Conservation (phyloP, 2,888 invertebrate genomes). For the Sinhomidia bicolor region DNA sequence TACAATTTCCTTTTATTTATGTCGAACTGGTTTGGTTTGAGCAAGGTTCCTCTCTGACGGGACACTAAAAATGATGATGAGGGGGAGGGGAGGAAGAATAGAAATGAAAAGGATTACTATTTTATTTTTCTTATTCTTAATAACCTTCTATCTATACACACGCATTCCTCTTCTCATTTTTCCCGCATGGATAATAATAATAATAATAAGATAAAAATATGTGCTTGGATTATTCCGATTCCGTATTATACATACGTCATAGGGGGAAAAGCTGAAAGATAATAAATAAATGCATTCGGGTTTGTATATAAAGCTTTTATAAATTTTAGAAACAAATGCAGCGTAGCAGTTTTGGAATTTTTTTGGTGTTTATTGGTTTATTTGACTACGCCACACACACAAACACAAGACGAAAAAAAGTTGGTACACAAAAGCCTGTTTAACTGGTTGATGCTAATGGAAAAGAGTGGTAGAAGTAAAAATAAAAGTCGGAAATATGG, state of each 20-base stretch:
- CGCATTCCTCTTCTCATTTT: neutral
- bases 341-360: neutral
- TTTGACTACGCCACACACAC: slow-evolving; percentile 21
- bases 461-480: neutral
- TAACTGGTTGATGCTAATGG: slow-evolving; percentile 55
- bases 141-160: slow-evolving; percentile 32
- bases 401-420: neutral
- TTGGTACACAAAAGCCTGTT: slow-evolving; percentile 51
- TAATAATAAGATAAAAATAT: no score
- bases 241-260: neutral
- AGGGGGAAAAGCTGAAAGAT: slow-evolving; percentile 13
- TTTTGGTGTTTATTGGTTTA: slow-evolving; percentile 28
- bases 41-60: slow-evolving; percentile 7
- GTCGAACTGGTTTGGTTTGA: neutral
- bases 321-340: neutral
- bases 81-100: slow-evolving; percentile 3
- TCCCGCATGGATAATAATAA: neutral
- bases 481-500: slow-evolving; percentile 33
- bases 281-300: slow-evolving; percentile 32
- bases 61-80: neutral
- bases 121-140: slow-evolving; percentile 19
- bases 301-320: slow-evolving; percentile 19
- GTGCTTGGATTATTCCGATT: neutral
- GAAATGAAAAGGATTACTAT: slow-evolving; percentile 47
- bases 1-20: slow-evolving; percentile 23